phyloP scores from a whole-genome alignment of 2,797 vertebrate species.

The Scyliorhinus canicula region DNA sequence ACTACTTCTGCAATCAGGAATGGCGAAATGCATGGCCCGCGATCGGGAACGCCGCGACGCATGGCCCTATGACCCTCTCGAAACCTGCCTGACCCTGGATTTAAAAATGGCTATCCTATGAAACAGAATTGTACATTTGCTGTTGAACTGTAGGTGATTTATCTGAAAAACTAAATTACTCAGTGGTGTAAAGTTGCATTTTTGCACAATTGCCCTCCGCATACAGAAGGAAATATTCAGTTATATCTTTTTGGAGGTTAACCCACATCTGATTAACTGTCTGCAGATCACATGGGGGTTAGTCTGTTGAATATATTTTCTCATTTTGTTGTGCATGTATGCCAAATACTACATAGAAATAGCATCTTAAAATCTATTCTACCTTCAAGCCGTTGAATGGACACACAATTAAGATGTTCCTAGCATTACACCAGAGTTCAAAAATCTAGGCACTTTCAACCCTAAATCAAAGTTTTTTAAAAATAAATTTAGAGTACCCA shows the following conservation, averaged over 20 bases:
- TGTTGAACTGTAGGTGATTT: neutral
- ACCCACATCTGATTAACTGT: neutral
- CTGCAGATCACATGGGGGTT: neutral
- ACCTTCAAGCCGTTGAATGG: neutral
- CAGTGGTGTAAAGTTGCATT: neutral
- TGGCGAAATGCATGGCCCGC: too few species aligned
- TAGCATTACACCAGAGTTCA: neutral
- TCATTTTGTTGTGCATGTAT: too few species aligned
- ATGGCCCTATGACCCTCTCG: too few species aligned
- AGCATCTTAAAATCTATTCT: neutral
- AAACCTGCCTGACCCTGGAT: too few species aligned
- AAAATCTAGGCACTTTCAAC: neutral
- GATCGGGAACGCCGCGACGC: too few species aligned
- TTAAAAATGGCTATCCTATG: too few species aligned
- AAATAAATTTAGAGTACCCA: too few species aligned
- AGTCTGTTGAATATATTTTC: too few species aligned
- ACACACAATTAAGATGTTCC: neutral
- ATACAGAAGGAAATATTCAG: neutral
- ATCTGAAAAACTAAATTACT: neutral
- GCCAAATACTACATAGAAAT: neutral
- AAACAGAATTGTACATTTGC: neutral
- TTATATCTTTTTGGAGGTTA: neutral
- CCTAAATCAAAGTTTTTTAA: neutral
- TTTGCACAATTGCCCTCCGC: neutral
- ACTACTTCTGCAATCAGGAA: too few species aligned